A percentile compares a stretch with the other conserved stretches of the same genome.
Conservation (phyloP, 1,140 invertebrate species). For the Melitaea cinxia region DNA sequence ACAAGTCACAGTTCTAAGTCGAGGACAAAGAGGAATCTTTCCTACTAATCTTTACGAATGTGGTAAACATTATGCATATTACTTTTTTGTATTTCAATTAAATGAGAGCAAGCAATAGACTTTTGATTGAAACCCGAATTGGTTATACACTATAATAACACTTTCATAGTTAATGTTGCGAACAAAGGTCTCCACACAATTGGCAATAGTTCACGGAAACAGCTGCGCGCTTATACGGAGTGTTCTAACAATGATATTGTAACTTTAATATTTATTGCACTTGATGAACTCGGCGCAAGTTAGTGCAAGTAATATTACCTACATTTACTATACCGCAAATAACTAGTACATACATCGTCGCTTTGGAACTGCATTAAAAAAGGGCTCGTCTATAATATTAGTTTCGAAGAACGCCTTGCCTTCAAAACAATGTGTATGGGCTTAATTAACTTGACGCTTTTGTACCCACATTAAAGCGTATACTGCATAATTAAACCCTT, state of each 20-base stretch:
- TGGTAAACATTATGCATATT: background rate
- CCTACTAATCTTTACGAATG: background rate
- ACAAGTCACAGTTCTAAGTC: constrained; percentile 25
- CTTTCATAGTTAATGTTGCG: constrained; percentile 70
- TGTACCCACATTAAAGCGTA: constrained; percentile 61
- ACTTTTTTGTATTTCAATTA: background rate
- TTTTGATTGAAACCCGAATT: constrained; percentile 39
- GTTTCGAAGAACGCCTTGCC: constrained; percentile 59
- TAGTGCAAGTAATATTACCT: constrained; percentile 53
- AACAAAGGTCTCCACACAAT: constrained; percentile 74
- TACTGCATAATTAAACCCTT: constrained; percentile 76
- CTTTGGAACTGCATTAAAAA: constrained; percentile 50
- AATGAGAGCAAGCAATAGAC: constrained; percentile 6
- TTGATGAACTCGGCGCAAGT: constrained; percentile 71
- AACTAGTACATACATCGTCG: constrained; percentile 13
- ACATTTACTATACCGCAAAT: constrained; percentile 39
- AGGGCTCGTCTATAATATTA: constrained; percentile 62
- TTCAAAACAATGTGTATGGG: constrained; percentile 66
- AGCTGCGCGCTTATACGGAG: constrained; percentile 63
- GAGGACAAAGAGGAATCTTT: too few relatives aligned
- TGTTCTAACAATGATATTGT: constrained; percentile 77
- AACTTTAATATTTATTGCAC: constrained; percentile 81
- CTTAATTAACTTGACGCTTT: constrained; percentile 74
- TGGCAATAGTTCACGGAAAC: constrained; percentile 72
- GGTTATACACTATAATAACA: constrained; percentile 59